Base-by-base conservation (phyloP, 1,140 invertebrate genomes). In the Caenorhabditis remanei region DNA sequence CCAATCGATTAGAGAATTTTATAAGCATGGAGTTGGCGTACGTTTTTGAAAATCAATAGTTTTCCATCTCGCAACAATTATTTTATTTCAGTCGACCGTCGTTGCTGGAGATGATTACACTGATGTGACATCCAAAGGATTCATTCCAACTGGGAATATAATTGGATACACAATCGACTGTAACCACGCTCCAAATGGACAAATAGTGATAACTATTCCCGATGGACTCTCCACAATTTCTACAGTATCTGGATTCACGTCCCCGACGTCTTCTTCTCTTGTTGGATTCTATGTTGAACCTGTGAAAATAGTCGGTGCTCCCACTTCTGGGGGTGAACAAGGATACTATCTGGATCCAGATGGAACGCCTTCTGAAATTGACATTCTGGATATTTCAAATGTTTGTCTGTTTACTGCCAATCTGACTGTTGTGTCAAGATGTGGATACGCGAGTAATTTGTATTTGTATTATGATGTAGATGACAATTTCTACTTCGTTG, bases 121-220 rank as follows among this genome's bases (percentile, higher is more conserved):
- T 16, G 21, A 2, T 9, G 9, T 63, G 32, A 43, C 19, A 5
- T 71, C 65, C n/a, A 1, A 43, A 16, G 65, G 65, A n/a, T 71
- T 19, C 65, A 19, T 4, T 4, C 65, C 19, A 43, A 71, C 65
- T 46, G 41, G 65, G 4, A 71, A 71, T 6, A n/a, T 71, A 6
- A 43, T 71, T 7, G 65, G 65, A 16, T 71, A 43, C 41, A 71
- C 65, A 43, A 71, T 71, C 40, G 40, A 43, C 11, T 71, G 65
- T 71, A 16, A 16, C 2, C 5, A 19, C 19, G 65, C 65, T 8
- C 13, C 40, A 14, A 43, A 71, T 24, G 65, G 65, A 19, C n/a
- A 71, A 19, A 6, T 71, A 7, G 65, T 71, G 4, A 46, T 71
- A 4, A 46, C 40, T 0, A 43, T 71, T 24, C 65, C 65, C 8